phyloP scores from a whole-genome alignment of 2,888 invertebrate species.

The Tipula unca region DNA sequence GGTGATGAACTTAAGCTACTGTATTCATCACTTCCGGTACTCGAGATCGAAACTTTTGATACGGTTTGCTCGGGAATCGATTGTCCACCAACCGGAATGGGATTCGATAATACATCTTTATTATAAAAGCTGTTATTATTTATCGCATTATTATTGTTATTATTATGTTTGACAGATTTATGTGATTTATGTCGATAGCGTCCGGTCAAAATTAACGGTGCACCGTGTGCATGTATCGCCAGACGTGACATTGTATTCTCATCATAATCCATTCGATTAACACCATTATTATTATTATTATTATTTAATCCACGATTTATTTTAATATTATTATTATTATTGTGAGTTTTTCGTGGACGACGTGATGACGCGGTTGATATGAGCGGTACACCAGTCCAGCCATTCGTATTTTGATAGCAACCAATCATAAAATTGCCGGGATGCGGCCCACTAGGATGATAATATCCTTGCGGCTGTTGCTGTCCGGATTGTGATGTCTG shows the following conservation, averaged over 20 bases:
- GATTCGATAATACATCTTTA: constrained; percentile 14
- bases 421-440: constrained; percentile 29
- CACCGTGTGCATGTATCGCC: constrained; percentile 76
- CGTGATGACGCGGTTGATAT: constrained; percentile 67
- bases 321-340: constrained; percentile 19
- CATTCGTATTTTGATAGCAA: constrained; percentile 40
- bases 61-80: background rate
- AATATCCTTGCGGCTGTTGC: constrained; percentile 27
- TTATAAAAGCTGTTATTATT: constrained; percentile 18
- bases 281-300: constrained; percentile 22
- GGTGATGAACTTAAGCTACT: constrained; percentile 44
- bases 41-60: background rate
- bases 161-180: constrained; percentile 30
- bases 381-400: constrained; percentile 73
- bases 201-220: constrained; percentile 69
- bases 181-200: constrained; percentile 41
- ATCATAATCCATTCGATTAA: constrained; percentile 27
- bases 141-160: background rate
- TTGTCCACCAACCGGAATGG: background rate
- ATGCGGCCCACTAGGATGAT: constrained; percentile 25
- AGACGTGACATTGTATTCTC: constrained; percentile 52
- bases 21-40: constrained; percentile 67
- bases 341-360: constrained; percentile 32
- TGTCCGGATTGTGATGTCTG: background rate
- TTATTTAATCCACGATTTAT: constrained; percentile 19